Evolutionary conservation across 2,113 vertebrate genomes (phyloP), one percentile per base, ranked within the genome.

Genomic region (Lasiurus borealis): DNA sequence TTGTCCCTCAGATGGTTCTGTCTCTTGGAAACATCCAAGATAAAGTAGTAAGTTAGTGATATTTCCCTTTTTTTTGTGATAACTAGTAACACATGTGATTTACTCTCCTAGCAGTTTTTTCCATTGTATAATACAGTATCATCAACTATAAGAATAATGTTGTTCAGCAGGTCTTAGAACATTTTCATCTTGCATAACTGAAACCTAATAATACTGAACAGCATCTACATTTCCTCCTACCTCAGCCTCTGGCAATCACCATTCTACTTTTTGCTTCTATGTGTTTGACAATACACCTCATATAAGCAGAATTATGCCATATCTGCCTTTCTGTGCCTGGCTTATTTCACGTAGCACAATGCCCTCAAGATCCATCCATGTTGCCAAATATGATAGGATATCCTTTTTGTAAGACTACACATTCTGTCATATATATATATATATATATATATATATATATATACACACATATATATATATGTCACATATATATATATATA

Each of bases 41-140:
- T 68, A 93, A 92, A 77, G n/a, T 77, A 94, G 86, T 36, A 5
- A 90, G 6, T 62, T 59, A 36, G 27, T 87, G n/a, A 66, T n/a
- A 85, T 85, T 40, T n/a, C 52, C 82, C 57, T 66, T 73, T 19
- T 27, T 54, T 75, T 31, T 62, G 54, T 29, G 68, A 66, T 48
- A 59, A 48, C 62, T 76, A 73, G 40, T 59, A 76, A 54, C n/a
- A 76, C 14, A 89, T 48, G 18, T 25, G 69, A 75, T 36, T 62
- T 57, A 68, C 25, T 23, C 25, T 52, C 66, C 64, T 71, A 59
- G 36, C 8, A 69, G 27, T 66, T 44, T 54, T 80, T 44, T 44
- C 62, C 76, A 73, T 25, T 54, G 23, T 23, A 64, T 2, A 54
- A 5, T 23, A 66, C 6, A 54, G 29, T 46, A 66, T 68, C 13